Conservation (phyloP, 92 coral and sea anemone species). For the Porites evermanni region DNA sequence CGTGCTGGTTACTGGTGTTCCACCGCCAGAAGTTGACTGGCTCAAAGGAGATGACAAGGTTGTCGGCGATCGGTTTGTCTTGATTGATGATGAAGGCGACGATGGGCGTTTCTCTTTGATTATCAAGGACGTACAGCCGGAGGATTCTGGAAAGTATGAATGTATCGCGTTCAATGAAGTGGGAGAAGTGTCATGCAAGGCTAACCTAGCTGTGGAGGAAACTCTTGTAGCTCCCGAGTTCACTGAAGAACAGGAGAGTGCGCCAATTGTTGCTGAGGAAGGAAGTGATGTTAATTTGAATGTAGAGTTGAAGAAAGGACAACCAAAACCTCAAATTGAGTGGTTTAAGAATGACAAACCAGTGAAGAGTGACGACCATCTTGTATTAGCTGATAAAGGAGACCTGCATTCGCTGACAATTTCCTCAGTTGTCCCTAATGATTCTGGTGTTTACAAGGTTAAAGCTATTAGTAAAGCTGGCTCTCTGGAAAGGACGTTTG, state of each 20-base stretch:
- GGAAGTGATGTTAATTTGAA: constrained; percentile 76
- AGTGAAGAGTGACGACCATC: constrained; percentile 61
- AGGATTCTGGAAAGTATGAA: constrained; percentile 83
- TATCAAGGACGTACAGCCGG: constrained; percentile 70
- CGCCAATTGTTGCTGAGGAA: constrained; percentile 72
- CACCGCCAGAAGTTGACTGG: constrained; percentile 92
- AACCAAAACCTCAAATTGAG: constrained; percentile 87
- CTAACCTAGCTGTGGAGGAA: constrained; percentile 62
- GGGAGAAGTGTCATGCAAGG: constrained; percentile 66
- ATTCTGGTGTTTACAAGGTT: constrained; percentile 91
- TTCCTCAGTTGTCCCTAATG: constrained; percentile 60
- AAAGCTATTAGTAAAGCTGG: constrained; percentile 92
- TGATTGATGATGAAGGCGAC: constrained; percentile 86
- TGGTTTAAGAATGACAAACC: constrained; percentile 88
- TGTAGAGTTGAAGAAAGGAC: constrained; percentile 81
- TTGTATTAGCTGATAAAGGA: constrained; percentile 60
- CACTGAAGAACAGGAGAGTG: constrained; percentile 60
- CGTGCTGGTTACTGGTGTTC: constrained; percentile 78
- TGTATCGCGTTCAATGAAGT: constrained; percentile 75
- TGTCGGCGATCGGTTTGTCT: constrained; percentile 77
- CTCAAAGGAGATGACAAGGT: constrained; percentile 79
- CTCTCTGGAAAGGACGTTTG: constrained; percentile 75
- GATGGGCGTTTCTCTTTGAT: constrained; percentile 83
- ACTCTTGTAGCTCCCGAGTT: constrained; percentile 70
- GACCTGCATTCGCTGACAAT: constrained; percentile 68